Conservation (phyloP, 2,113 vertebrate genomes). For the Acrocephalus arundinaceus region DNA sequence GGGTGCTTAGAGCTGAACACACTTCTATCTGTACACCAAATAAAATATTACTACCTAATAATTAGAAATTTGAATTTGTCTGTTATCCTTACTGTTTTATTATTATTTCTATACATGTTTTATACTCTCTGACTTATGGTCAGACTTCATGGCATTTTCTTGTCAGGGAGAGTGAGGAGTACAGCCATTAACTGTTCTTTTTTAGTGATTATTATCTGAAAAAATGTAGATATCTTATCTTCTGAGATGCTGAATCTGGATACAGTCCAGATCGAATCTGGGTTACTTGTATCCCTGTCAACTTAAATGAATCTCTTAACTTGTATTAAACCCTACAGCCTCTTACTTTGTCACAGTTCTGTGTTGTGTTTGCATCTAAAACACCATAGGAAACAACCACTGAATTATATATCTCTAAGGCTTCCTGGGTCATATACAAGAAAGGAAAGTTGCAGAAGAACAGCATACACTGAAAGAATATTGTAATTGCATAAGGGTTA, state of each 20-base stretch:
- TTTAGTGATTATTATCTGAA: neutral
- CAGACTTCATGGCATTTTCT: neutral
- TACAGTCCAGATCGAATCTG: neutral
- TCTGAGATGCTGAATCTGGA: neutral
- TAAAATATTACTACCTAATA: neutral
- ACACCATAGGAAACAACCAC: neutral
- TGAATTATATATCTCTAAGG: neutral
- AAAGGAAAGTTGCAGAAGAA: neutral
- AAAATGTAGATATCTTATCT: neutral
- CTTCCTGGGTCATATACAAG: conserved; percentile 16
- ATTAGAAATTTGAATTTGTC: neutral
- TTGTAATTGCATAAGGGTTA: neutral
- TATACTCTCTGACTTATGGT: neutral
- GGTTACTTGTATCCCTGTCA: conserved; percentile 31
- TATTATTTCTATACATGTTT: neutral
- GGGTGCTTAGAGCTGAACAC: neutral
- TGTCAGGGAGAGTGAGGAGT: neutral
- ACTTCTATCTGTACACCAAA: neutral
- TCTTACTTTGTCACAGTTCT: neutral
- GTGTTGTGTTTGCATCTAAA: neutral
- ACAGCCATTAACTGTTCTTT: neutral
- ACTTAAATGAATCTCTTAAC: conserved; percentile 19
- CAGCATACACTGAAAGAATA: neutral
- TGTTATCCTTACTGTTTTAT: neutral
- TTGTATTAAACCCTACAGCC: conserved; percentile 16